Percentiles rank a stretch among this genome's conserved stretches.
Conservation (phyloP, 2,888 invertebrate genomes). For the Drosophila anomelani region DNA sequence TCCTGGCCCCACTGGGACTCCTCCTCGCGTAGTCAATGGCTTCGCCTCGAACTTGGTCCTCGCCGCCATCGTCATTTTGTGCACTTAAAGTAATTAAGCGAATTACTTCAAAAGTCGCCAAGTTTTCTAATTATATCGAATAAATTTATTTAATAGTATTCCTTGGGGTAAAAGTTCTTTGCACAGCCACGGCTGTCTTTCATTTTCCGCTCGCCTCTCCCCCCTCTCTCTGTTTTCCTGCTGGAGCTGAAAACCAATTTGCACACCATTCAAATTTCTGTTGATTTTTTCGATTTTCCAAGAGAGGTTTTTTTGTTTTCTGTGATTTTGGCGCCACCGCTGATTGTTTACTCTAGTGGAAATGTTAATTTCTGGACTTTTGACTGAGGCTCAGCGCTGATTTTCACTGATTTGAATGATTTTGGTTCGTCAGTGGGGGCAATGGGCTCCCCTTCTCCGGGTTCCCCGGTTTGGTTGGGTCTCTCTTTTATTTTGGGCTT, state of each 20-base stretch:
- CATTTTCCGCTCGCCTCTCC: not conserved
- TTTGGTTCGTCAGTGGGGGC: conserved; percentile 43
- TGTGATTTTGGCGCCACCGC: conserved; percentile 59
- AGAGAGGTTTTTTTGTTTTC: conserved; percentile 29
- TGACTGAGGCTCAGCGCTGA: conserved; percentile 62
- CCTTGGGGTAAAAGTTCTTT: conserved; percentile 34
- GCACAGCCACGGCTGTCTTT: conserved; percentile 13
- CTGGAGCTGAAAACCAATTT: conserved; percentile 57
- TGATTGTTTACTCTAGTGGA: conserved; percentile 77
- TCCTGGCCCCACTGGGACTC: conserved; percentile 30
- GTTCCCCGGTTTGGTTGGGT: conserved; percentile 6
- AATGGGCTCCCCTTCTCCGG: conserved; percentile 26
- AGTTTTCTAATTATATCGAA: conserved; percentile 82
- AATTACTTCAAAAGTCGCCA: conserved; percentile 81
- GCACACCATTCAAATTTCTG: conserved; percentile 55
- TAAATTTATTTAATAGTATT: conserved; percentile 78
- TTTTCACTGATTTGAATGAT: conserved; percentile 70
- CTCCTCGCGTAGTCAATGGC: conserved; percentile 35
- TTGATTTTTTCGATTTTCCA: conserved; percentile 33
- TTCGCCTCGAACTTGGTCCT: conserved; percentile 35
- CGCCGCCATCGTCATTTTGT: conserved; percentile 45
- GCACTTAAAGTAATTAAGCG: conserved; percentile 81
- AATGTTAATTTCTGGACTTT: conserved; percentile 79
- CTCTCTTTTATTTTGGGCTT: conserved; percentile 40
- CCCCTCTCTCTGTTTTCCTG: not conserved